A percentile compares a stretch with the other conserved stretches of the same genome.
phyloP scores from a whole-genome alignment of 37 sponge, comb jelly and placozoan species.

The Geodia barretti region DNA sequence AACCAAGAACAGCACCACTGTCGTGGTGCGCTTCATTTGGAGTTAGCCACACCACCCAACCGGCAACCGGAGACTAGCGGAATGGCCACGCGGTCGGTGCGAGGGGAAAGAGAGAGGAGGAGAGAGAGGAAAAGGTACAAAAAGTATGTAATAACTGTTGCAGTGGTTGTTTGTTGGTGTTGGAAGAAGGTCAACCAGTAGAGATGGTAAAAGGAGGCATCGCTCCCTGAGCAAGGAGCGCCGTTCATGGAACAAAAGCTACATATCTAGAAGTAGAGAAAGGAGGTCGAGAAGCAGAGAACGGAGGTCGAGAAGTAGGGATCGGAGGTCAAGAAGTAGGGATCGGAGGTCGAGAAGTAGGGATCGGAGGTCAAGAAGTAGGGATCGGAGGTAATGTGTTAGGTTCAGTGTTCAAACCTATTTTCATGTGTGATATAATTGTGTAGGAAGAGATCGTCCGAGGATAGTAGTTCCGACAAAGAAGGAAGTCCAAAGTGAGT shows the following conservation, averaged over 20 bases:
- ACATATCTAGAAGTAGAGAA: constrained; percentile 12
- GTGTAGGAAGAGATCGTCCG: too few relatives aligned
- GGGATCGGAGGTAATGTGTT: neutral
- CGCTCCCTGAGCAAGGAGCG: neutral
- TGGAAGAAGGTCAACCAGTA: neutral
- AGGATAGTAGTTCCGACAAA: too few relatives aligned
- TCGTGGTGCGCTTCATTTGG: neutral
- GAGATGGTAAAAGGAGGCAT: neutral
- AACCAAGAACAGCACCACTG: neutral
- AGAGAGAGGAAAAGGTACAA: neutral
- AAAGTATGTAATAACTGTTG: neutral
- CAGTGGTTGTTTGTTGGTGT: neutral
- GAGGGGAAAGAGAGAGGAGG: neutral
- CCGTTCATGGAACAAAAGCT: neutral
- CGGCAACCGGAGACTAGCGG: neutral
- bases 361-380: constrained; percentile 17
- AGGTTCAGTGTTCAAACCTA: too few relatives aligned
- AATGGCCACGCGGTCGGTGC: too few relatives aligned
- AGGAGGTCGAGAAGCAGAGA: constrained; percentile 17
- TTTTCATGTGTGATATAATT: too few relatives aligned
- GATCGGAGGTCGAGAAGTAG: constrained; percentile 37
- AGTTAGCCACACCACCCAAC: too few relatives aligned
- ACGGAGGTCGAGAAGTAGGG: constrained; percentile 2
- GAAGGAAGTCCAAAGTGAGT: too few relatives aligned
- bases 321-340: constrained; percentile 1